Percentiles rank a stretch among this genome's conserved stretches.
Conservation (phyloP, 2,797 vertebrate species). For the Labroides dimidiatus region DNA sequence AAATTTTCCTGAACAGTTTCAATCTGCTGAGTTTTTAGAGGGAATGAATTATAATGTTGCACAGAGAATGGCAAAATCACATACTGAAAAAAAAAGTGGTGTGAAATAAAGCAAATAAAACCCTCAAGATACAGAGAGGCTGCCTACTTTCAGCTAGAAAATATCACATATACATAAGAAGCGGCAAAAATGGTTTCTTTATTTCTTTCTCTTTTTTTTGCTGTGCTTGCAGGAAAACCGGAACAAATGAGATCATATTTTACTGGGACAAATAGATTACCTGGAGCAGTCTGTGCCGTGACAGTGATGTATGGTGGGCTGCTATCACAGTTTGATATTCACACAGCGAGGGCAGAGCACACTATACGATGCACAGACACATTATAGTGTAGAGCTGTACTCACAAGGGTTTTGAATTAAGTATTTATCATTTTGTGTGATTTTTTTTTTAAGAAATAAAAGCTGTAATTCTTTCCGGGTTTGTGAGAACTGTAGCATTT, state of each 20-base stretch:
- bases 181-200: conserved; percentile 32
- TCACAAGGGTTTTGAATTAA: conserved; percentile 21
- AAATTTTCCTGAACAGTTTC: too few relatives aligned
- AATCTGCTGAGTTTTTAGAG: too few relatives aligned
- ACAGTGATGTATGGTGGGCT: conserved; percentile 82
- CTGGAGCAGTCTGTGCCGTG: conserved; percentile 70
- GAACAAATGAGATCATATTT: conserved; percentile 77
- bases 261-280: conserved; percentile 82
- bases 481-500: not conserved
- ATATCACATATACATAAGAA: conserved; percentile 49
- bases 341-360: conserved; percentile 76
- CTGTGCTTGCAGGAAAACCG: conserved; percentile 69
- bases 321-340: conserved; percentile 72
- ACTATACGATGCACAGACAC: conserved; percentile 42
- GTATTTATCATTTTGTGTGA: conserved; percentile 7
- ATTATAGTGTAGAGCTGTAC: conserved; percentile 22
- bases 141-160: conserved; percentile 9
- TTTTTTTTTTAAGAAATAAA: conserved; percentile 10
- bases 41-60: too few relatives aligned
- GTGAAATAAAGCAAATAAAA: too few relatives aligned
- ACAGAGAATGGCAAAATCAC: too few relatives aligned
- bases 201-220: conserved; percentile 60
- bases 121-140: not conserved
- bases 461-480: not conserved
- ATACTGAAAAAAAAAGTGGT: too few relatives aligned